Conservation (phyloP, 2,797 vertebrate species). For the Dipus sagitta region DNA sequence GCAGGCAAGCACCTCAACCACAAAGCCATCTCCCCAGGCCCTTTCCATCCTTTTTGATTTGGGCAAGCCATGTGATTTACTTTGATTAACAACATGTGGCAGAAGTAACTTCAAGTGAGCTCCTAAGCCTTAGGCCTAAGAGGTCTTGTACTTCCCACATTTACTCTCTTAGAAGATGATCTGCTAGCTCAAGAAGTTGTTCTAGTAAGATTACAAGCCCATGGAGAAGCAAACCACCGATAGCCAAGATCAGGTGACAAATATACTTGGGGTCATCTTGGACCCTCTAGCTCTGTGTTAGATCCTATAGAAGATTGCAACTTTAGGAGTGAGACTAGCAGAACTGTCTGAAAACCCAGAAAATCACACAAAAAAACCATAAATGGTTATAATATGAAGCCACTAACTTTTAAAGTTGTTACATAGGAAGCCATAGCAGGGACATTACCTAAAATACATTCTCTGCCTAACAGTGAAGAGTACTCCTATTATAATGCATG, state of each 20-base stretch:
- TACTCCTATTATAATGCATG: neutral
- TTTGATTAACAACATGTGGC: neutral
- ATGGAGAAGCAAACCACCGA: neutral
- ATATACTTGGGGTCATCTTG: neutral
- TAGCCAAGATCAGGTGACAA: conserved; percentile 3
- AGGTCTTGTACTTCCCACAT: neutral
- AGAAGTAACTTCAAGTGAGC: neutral
- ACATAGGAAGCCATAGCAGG: neutral
- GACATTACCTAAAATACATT: conserved; percentile 2
- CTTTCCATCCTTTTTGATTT: neutral
- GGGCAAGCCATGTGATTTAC: neutral
- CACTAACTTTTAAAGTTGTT: conserved; percentile 4
- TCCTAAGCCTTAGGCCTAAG: neutral
- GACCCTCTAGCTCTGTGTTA: neutral
- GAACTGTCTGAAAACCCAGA: neutral
- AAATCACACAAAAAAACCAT: neutral
- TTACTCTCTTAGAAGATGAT: neutral
- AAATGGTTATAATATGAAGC: neutral
- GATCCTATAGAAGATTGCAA: neutral
- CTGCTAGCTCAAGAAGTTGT: neutral
- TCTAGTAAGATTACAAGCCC: conserved; percentile 11
- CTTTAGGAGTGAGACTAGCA: neutral
- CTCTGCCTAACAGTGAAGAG: neutral
- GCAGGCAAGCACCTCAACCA: too few species aligned
- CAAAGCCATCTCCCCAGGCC: too few species aligned